These are phyloP conservation scores for Lymantria dispar DNA, from an alignment of 2,888 invertebrate species.

Conservation along the genomic window DNA sequence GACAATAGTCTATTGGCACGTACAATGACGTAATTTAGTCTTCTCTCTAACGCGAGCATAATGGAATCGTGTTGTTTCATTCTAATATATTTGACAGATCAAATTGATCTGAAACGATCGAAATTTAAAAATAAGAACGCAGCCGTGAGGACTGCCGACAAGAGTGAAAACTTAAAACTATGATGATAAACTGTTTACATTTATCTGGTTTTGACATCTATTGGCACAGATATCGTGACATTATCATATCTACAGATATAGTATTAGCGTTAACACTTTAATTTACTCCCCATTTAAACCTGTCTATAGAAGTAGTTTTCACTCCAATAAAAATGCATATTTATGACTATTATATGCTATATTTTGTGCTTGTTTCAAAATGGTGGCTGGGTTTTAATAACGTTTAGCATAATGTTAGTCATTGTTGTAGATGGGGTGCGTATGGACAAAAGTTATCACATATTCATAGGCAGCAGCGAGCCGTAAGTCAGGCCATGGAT, in stretches of 20 bases:
- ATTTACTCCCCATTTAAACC: too few relatives aligned
- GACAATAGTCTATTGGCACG: neutral
- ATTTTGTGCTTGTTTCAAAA: neutral
- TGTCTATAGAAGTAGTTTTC: too few relatives aligned
- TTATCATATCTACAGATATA: too few relatives aligned
- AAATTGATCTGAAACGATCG: neutral
- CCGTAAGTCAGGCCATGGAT: slow-evolving; percentile 41
- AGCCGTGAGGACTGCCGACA: too few relatives aligned
- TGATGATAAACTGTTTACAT: too few relatives aligned
- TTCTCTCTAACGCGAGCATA: neutral
- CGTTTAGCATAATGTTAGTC: slow-evolving; percentile 17
- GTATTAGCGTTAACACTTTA: too few relatives aligned
- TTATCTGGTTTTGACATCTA: too few relatives aligned
- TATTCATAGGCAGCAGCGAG: slow-evolving; percentile 46
- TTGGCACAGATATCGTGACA: too few relatives aligned
- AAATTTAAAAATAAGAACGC: neutral
- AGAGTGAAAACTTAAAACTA: too few relatives aligned
- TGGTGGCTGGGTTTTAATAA: slow-evolving; percentile 27
- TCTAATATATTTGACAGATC: neutral
- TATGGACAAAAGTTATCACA: slow-evolving; percentile 44
- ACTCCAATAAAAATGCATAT: neutral
- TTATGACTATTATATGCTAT: neutral
- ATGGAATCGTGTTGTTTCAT: neutral
- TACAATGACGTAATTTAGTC: neutral
- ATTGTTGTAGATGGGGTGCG: slow-evolving; percentile 56